A percentile compares a stretch with the other conserved stretches of the same genome.
Evolutionary conservation across 2,888 invertebrate genomes (phyloP).

Genomic region (Gastracanthus pulcherrimus): DNA sequence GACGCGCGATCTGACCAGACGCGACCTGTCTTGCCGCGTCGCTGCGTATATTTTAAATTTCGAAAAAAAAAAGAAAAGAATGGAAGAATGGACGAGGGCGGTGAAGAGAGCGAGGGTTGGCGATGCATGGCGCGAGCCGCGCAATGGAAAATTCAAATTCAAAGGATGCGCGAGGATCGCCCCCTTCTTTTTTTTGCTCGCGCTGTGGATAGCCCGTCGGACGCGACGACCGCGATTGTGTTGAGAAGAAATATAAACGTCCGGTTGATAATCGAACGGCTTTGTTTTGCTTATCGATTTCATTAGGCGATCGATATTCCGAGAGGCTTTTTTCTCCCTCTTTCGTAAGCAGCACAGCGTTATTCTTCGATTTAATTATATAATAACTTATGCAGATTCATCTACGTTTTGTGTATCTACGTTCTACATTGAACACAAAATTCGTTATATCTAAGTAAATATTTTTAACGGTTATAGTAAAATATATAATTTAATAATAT

Average conservation of each 20-base stretch:
- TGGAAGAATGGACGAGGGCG: no score
- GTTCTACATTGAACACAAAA: no score
- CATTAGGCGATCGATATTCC: slow-evolving; percentile 22
- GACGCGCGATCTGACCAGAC: slow-evolving; percentile 67
- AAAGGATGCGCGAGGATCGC: slow-evolving; percentile 13
- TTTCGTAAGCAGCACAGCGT: not conserved
- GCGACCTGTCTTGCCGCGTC: slow-evolving; percentile 66
- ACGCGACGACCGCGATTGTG: slow-evolving; percentile 27
- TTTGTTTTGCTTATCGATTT: slow-evolving; percentile 49
- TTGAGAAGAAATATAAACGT: slow-evolving; percentile 39
- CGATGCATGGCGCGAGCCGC: no score
- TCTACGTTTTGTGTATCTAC: no score
- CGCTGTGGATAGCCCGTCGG: not conserved
- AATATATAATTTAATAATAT: no score
- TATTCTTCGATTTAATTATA: not conserved
- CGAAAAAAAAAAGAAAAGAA: not conserved
- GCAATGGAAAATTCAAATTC: slow-evolving; percentile 31
- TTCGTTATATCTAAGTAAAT: no score
- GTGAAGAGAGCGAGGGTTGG: not conserved
- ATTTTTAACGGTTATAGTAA: no score
- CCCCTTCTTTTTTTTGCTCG: not conserved
- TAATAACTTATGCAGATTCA: no score
- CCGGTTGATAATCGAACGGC: slow-evolving; percentile 38
- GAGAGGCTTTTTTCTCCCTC: not conserved
- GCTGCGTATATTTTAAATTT: slow-evolving; percentile 53